Conservation (phyloP, 2,888 invertebrate species). For the Tipula lateralis region DNA sequence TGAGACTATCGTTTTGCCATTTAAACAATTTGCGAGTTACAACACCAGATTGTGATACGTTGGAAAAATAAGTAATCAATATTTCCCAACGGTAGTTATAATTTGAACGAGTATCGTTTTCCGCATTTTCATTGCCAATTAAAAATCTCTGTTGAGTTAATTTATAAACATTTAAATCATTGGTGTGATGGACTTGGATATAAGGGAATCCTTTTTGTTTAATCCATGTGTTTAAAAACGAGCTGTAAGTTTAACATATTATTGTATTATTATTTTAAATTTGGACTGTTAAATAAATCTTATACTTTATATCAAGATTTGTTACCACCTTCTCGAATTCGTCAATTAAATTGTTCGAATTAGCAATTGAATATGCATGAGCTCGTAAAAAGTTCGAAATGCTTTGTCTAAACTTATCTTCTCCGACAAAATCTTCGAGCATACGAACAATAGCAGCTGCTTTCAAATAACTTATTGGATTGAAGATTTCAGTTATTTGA, state of each 20-base stretch:
- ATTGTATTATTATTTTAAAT: background rate
- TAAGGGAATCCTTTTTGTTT: constrained; percentile 84
- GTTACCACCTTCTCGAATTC: constrained; percentile 54
- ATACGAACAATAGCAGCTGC: constrained; percentile 85
- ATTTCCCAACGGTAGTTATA: constrained; percentile 76
- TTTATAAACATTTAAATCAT: constrained; percentile 49
- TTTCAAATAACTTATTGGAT: constrained; percentile 87
- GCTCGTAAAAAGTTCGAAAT: constrained; percentile 69
- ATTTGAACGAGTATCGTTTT: constrained; percentile 50
- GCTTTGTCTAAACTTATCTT: constrained; percentile 64
- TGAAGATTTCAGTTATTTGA: constrained; percentile 88
- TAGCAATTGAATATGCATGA: constrained; percentile 68
- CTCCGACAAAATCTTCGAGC: constrained; percentile 74
- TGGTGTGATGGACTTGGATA: constrained; percentile 55
- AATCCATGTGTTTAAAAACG: constrained; percentile 67
- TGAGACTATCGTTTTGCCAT: constrained; percentile 34
- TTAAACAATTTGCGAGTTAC: background rate
- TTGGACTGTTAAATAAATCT: background rate
- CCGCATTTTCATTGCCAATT: constrained; percentile 57
- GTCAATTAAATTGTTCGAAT: constrained; percentile 69
- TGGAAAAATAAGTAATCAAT: constrained; percentile 71
- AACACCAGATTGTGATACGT: constrained; percentile 41
- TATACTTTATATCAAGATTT: constrained; percentile 50
- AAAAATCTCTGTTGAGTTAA: constrained; percentile 74
- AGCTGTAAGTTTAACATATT: constrained; percentile 34